Base-by-base conservation (phyloP, 2,797 vertebrate species). In the Pangasius larnaudii region DNA sequence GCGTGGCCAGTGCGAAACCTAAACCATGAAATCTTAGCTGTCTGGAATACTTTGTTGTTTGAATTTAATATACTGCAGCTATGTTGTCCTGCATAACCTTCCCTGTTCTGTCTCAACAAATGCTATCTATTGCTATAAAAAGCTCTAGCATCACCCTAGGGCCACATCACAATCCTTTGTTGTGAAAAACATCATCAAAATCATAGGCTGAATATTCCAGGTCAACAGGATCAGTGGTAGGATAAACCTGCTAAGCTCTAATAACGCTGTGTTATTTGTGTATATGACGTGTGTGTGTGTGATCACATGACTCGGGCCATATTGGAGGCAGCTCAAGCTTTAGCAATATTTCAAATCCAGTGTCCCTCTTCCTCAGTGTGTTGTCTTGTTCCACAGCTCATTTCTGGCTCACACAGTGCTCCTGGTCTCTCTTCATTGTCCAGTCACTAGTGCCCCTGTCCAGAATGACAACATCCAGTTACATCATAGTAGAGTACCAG, bases 371-470 rank as follows among this genome's bases (percentile, higher is more conserved):
- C 74, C 30, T 71, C 39, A 56, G 61, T 79, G 56, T 87, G 53
- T 53, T 77, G 39, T 61, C 56, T 61, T 53, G 53, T 59, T 78
- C 80, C 61, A 84, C 80, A 39, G 51, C 78, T 88, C 84, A 65
- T 71, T 56, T 85, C 77, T 86, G 67, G 75, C 84, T 74, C 89
- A 85, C 85, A 90, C 89, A 90, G 85, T 85, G 81, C 46, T 87
- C 88, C 86, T 79, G 75, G 67, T 88, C 77, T n/a, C 78, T 86
- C 74, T 79, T 88, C 69, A 74, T 3, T 51, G 33, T 90, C 39
- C 2, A 59, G 33, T 85, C 63, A 65, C 83, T 90, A 91, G 63
- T 91, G 89, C 42, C 91, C 91, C 91, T 91, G 87, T 87, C 14
- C 86, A 77, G 22, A 89, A 83, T 65, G 5, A 91, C 19, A 89